Conservation (phyloP, 37 sponge, comb jelly and placozoan species). For the Axinella damicornis region DNA sequence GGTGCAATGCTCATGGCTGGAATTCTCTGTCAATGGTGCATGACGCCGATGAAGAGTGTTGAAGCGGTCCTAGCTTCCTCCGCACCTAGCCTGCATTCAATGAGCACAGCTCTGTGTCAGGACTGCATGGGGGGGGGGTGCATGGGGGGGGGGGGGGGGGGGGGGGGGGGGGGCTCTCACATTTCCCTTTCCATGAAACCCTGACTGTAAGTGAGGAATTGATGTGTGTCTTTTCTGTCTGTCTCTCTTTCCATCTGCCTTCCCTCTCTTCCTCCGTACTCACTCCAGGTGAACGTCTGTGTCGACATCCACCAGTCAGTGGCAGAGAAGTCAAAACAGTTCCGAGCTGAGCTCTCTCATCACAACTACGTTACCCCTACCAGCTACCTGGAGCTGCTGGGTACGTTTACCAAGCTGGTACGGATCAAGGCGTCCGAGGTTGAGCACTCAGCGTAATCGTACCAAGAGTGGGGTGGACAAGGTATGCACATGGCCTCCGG, state of each 20-base stretch:
- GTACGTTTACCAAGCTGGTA: constrained; percentile 83
- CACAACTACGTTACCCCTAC: constrained; percentile 99
- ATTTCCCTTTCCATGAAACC: neutral
- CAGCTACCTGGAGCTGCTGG: constrained; percentile 94
- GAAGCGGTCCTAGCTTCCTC: too few species aligned
- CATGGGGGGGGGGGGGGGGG: too few species aligned
- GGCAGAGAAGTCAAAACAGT: constrained; percentile 77
- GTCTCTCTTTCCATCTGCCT: too few species aligned
- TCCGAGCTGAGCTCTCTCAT: constrained; percentile 69
- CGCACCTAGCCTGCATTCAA: too few species aligned
- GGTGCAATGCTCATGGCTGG: too few species aligned
- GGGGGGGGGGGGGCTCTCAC: too few species aligned
- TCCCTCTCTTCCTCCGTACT: neutral
- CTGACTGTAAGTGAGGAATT: too few species aligned
- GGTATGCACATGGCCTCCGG: neutral
- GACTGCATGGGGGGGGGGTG: too few species aligned
- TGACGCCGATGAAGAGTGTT: too few species aligned
- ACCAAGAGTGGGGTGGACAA: constrained; percentile 97
- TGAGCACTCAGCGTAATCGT: constrained; percentile 74
- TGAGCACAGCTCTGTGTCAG: too few species aligned
- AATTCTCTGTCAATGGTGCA: too few species aligned
- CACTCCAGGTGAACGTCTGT: constrained; percentile 88
- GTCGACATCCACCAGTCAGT: constrained; percentile 92
- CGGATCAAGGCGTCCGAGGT: constrained; percentile 80
- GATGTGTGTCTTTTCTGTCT: too few species aligned